Conservation (phyloP, 1,140 invertebrate species). For the Orussus abietinus region DNA sequence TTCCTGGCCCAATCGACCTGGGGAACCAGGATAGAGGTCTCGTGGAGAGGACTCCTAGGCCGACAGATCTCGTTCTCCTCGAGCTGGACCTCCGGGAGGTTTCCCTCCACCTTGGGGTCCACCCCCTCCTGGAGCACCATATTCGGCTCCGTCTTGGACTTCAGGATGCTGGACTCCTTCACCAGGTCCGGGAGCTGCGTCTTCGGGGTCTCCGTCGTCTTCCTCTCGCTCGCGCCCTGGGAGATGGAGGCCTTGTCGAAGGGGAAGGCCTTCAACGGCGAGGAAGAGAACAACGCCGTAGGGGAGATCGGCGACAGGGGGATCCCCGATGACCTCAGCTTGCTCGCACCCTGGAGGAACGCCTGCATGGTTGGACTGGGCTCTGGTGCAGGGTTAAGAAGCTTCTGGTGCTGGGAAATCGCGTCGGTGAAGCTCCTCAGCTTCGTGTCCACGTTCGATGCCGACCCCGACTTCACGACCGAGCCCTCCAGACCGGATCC, state of each 20-base stretch:
- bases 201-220: slow-evolving; percentile 19
- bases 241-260: slow-evolving; percentile 21
- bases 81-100: background rate
- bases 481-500: slow-evolving; percentile 59
- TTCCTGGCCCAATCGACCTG: slow-evolving; percentile 59
- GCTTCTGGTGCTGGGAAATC: slow-evolving; percentile 85
- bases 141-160: slow-evolving; percentile 31
- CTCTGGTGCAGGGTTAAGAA: slow-evolving; percentile 74
- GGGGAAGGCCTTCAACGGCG: slow-evolving; percentile 27
- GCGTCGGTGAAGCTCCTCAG: slow-evolving; percentile 77
- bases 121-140: slow-evolving; percentile 16
- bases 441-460: slow-evolving; percentile 77
- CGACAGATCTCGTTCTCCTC: slow-evolving; percentile 46
- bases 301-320: slow-evolving; percentile 41
- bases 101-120: slow-evolving; percentile 19
- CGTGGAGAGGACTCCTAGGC: slow-evolving; percentile 58
- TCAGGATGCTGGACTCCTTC: slow-evolving; percentile 45
- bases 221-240: slow-evolving; percentile 8
- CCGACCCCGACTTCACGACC: slow-evolving; percentile 79
- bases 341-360: slow-evolving; percentile 59
- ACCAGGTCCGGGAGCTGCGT: slow-evolving; percentile 44
- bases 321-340: slow-evolving; percentile 37
- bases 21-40: slow-evolving; percentile 62
- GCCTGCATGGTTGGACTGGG: slow-evolving; percentile 73
- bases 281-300: slow-evolving; percentile 20